Percentiles rank a stretch among this genome's conserved stretches.
Conservation (phyloP, 2,113 vertebrate species). For the Delphinapterus leucas region DNA sequence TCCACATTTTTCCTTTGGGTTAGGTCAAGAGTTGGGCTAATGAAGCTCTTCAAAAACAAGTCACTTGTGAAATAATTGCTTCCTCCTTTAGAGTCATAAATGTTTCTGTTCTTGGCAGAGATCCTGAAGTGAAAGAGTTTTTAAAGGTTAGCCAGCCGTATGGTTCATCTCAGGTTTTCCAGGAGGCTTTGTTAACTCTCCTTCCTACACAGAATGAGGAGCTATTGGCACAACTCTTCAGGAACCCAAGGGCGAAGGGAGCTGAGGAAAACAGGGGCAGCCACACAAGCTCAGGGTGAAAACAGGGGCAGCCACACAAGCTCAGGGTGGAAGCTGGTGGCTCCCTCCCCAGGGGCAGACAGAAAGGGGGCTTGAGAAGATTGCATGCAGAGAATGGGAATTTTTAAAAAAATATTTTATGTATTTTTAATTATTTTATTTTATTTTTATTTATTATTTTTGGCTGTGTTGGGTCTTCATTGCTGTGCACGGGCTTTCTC, state of each 20-base stretch:
- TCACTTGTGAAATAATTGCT: conserved; percentile 17
- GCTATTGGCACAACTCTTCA: not conserved
- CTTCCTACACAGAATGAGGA: not conserved
- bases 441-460: no score
- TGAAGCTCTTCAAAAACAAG: not conserved
- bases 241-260: not conserved
- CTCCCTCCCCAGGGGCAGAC: not conserved
- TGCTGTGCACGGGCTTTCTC: no score
- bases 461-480: no score
- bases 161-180: not conserved
- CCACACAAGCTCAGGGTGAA: not conserved
- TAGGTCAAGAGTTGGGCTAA: not conserved
- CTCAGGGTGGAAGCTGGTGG: not conserved
- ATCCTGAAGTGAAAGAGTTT: not conserved
- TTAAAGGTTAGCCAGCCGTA: not conserved
- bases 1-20: not conserved
- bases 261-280: not conserved
- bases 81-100: conserved; percentile 28
- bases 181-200: not conserved
- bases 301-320: not conserved
- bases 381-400: not conserved
- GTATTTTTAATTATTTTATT: no score
- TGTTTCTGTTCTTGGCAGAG: conserved; percentile 22
- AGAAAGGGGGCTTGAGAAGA: not conserved
- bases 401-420: no score